Conservation (phyloP, 2,113 vertebrate genomes). For the Stegastes partitus region DNA sequence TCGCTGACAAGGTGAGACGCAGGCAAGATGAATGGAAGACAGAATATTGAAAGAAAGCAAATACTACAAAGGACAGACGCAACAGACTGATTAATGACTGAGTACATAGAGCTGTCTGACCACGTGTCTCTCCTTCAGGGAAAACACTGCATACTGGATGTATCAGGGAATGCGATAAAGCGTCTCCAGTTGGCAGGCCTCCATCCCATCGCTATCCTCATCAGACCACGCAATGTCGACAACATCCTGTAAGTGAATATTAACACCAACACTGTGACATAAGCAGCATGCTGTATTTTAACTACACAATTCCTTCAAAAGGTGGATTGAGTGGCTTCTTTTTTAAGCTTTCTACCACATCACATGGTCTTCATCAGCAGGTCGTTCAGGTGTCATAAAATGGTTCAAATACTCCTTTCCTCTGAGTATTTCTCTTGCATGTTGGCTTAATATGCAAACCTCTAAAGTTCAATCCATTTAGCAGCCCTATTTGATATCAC, state of each 20-base stretch:
- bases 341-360: not conserved
- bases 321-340: not conserved
- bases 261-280: not conserved
- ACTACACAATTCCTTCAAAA: not conserved
- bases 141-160: conserved; percentile 98
- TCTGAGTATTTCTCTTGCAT: not conserved
- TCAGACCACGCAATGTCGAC: conserved; percentile 94
- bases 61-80: not conserved
- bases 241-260: conserved; percentile 93
- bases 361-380: not conserved
- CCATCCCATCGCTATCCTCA: conserved; percentile 94
- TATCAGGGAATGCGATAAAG: conserved; percentile 98
- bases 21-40: not conserved
- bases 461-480: not conserved
- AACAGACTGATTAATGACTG: not conserved
- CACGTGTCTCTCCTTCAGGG: conserved; percentile 81
- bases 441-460: not conserved
- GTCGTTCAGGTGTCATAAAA: not conserved
- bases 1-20: conserved; percentile 93
- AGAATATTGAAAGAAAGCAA: not conserved
- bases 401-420: too few relatives aligned
- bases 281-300: not conserved
- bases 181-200: conserved; percentile 95
- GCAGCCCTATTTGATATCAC: not conserved
- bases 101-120: not conserved